Evolutionary conservation across 2,797 vertebrate species (phyloP).

Genomic region (Epinephelus awoara): DNA sequence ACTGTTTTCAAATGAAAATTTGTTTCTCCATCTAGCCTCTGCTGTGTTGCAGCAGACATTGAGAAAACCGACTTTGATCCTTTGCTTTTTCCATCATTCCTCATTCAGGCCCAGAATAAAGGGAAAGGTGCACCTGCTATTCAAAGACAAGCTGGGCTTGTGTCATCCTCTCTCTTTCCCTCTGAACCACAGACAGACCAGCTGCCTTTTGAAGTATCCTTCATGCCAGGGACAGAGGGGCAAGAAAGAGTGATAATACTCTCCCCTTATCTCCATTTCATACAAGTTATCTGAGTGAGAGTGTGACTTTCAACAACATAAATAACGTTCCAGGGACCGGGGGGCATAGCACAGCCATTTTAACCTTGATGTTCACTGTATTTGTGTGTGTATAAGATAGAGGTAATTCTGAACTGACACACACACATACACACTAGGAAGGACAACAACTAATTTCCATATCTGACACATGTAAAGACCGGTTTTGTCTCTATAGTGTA

Average conservation of each 20-base stretch:
- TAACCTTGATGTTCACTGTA: conserved; percentile 52
- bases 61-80: conserved; percentile 79
- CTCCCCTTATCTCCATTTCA: conserved; percentile 71
- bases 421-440: conserved; percentile 33
- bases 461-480: conserved; percentile 64
- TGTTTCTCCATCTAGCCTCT: conserved; percentile 68
- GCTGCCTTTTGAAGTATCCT: conserved; percentile 80
- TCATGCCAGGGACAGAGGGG: conserved; percentile 62
- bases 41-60: conserved; percentile 61
- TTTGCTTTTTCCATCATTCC: conserved; percentile 68
- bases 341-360: conserved; percentile 49
- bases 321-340: conserved; percentile 41
- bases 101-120: conserved; percentile 74
- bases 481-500: conserved; percentile 71
- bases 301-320: conserved; percentile 68
- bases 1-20: conserved; percentile 69
- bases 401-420: conserved; percentile 50
- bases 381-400: conserved; percentile 27
- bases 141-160: conserved; percentile 77
- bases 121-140: conserved; percentile 78
- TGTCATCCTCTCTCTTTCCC: conserved; percentile 73
- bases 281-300: conserved; percentile 65
- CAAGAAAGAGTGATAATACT: conserved; percentile 58
- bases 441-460: conserved; percentile 58
- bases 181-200: conserved; percentile 71